Evolutionary conservation across 2,888 invertebrate species (phyloP), one percentile per base, ranked within the genome.

Genomic region (Tetranychus piercei): DNA sequence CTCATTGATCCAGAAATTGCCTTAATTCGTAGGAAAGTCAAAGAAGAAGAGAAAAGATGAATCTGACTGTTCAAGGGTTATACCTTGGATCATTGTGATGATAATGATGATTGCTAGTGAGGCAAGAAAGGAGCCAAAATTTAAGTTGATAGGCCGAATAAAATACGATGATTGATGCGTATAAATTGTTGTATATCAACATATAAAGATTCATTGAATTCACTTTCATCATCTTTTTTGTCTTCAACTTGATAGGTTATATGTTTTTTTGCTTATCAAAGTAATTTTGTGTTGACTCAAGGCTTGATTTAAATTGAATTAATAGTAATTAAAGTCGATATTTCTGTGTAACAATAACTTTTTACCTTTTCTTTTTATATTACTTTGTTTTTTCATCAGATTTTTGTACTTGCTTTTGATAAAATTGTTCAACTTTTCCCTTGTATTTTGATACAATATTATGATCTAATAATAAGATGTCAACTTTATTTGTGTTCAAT

Each of bases 1-100:
- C 55, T 55, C 55, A 55, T 55, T 55, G 55, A 55, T 55, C 55
- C 55, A 55, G 55, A 55, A 55, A 55, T 55, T 55, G 55, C 55
- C 55, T 55, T 55, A 55, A 55, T 55, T 55, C 55, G 7, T 55
- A 55, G 55, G 55, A 55, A 55, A 55, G 55, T 55, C 55, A 55
- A 55, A 55, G 55, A 55, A 15, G 55, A 55, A 2, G 55, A 55
- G 55, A 55, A 55, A 55, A 55, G 55, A 55, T 55, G 15, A 55
- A 55, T 15, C 55, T 34, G 34, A 34, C 34, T 34, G 34, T 55
- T 55, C 55, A 55, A 55, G 55, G 55, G 55, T 55, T 9, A 55
- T 55, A 55, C 55, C 55, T 55, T 55, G 11, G 15, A 55, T 55
- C 11, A 55, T 55, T 5, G 15, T 55, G 55, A 55, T 55, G 55